Base-by-base conservation (phyloP, 1,140 invertebrate species). In the Pachypeltis micranthus region DNA sequence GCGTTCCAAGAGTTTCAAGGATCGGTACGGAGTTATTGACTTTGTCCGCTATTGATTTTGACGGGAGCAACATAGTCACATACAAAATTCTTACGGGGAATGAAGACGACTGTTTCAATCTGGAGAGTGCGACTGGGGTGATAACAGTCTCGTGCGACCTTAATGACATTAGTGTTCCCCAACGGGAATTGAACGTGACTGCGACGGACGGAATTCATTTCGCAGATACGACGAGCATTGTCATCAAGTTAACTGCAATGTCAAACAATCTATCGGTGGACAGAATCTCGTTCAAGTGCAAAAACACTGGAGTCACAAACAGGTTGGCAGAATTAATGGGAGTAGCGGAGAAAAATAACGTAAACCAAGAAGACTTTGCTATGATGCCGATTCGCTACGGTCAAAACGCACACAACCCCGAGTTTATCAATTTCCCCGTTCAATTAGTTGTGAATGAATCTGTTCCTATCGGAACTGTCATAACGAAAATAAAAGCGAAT, bases 151-250 rank as follows among this genome's bases (percentile, higher is more conserved):
- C 75, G 19, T 96, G 93, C 71, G 88, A 93, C 70, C 73, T 96
- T n/a, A 77, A 77, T 31, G 85, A 90, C 67, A 76, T 90, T 1
- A 78, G 79, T 12, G 75, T 79, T 0, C 74, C 78, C n/a, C 84
- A 86, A 57, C 77, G 88, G 12, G 76, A 82, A 26, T 70, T 96
- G 0, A 89, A 89, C 70, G 82, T 96, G 1, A 91, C 91, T 0
- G 93, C 93, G 0, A 93, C 88, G 0, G 94, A 97, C 72, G 90
- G 91, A 0, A 87, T 86, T 0, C 90, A 93, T 72, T 93, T 92
- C 71, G 87, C 91, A 0, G 91, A 94, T 73, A 81, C 88, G 0
- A 82, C 85, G 58, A 79, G 79, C 19, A 78, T 93, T 2, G 78
- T 80, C 47, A 78, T 93, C 21, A 81, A 88, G 64, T 83, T 82